phyloP scores from a whole-genome alignment of 2,888 invertebrate genomes.

The Enchytraeus crypticus region DNA sequence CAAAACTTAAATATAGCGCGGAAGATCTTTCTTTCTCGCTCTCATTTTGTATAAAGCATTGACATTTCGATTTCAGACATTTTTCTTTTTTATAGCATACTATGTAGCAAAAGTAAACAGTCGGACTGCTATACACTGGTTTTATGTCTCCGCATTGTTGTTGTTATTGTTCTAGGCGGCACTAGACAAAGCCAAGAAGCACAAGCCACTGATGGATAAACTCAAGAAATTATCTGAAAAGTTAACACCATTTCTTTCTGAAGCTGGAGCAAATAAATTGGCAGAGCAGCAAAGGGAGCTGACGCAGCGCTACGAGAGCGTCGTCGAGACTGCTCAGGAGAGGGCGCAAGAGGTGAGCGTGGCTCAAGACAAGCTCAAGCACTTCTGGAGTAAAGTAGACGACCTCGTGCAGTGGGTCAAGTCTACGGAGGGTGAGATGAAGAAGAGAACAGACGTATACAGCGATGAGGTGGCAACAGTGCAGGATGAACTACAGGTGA shows the following conservation, averaged over 20 bases:
- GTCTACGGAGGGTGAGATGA: neutral
- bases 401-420: neutral
- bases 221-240: neutral
- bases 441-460: constrained; percentile 3
- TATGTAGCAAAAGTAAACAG: too few relatives aligned
- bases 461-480: neutral
- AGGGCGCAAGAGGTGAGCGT: neutral
- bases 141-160: too few relatives aligned
- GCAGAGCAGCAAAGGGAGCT: neutral
- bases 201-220: neutral
- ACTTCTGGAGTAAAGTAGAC: neutral
- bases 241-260: neutral
- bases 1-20: too few relatives aligned
- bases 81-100: too few relatives aligned
- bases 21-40: too few relatives aligned
- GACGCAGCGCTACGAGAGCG: neutral
- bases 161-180: neutral
- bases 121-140: too few relatives aligned
- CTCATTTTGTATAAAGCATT: too few relatives aligned
- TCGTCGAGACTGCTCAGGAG: neutral
- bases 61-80: too few relatives aligned
- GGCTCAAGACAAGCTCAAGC: neutral
- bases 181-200: neutral
- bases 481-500: neutral
- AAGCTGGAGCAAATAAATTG: neutral